Evolutionary conservation across 2,888 invertebrate genomes (phyloP), one percentile per base, ranked within the genome.

Genomic region (Caradrina clavipalpis): DNA sequence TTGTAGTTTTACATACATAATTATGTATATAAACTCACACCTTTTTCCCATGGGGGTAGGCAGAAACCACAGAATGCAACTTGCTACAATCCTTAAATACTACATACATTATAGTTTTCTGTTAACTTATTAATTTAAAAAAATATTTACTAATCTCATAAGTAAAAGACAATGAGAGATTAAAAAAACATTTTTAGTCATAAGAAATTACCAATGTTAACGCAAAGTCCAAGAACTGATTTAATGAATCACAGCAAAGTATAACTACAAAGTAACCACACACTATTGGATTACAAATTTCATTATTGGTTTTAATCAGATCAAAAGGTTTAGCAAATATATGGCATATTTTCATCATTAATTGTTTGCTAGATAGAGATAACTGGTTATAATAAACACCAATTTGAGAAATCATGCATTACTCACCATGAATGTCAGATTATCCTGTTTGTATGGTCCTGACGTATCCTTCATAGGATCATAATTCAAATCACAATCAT

Each of bases 401-500:
- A 26, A 35, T 22, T n/a, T 26, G 26, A 26, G 42, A 63, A 71
- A 63, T 65, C 31, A 56, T 56, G 53, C 11, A 76, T 70, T 77
- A 92, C 95, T 95, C 83, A 95, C 95, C 95, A 95, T 94, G 89
- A 92, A 94, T 88, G 87, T 86, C 74, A 87, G 87, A 87, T 88
- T 85, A 88, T 88, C 88, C 86, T 84, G 78, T 83, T 86, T 83
- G 76, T 83, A 83, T 82, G 80, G 72, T 83, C 72, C 86, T 82
- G 76, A 80, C 83, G 81, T 87, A 83, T 86, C 84, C 87, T 89
- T 91, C 89, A 92, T 88, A 89, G 81, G 89, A 88, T 88, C 89
- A 90, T 88, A 84, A 17, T 17, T 76, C 88, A 89, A 89, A 92
- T 89, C 76, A 83, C 85, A 80, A 55, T 76, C 60, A 81, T 80